Evolutionary conservation across 2,888 invertebrate genomes (phyloP).

Genomic region (Nemoura dubitans): DNA sequence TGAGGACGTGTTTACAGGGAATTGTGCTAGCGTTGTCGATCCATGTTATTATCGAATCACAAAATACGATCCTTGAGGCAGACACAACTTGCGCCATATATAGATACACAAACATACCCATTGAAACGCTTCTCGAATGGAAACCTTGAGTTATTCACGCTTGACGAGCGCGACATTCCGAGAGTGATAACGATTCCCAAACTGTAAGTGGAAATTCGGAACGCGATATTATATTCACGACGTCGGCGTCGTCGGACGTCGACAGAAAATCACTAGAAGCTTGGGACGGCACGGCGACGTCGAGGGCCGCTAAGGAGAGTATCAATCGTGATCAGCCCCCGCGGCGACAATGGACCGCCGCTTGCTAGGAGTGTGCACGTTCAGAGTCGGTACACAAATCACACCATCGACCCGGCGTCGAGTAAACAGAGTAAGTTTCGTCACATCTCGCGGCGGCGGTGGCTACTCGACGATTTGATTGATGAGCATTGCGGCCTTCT

Average conservation of each 20-base stretch:
- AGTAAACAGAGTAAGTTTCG: neutral
- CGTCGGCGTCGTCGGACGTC: slow-evolving; percentile 17
- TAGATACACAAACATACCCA: neutral
- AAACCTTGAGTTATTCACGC: slow-evolving; percentile 13
- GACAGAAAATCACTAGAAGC: slow-evolving; percentile 23
- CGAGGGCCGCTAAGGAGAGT: slow-evolving; percentile 19
- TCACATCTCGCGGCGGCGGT: neutral
- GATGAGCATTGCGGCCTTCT: neutral
- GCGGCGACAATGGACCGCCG: slow-evolving; percentile 8
- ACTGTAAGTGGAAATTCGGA: slow-evolving; percentile 18
- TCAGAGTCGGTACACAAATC: neutral
- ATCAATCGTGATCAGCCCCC: slow-evolving; percentile 15
- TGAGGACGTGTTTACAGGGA: neutral
- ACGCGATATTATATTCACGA: slow-evolving; percentile 25
- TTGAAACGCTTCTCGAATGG: neutral
- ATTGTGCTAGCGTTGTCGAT: neutral
- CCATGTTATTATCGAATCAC: neutral
- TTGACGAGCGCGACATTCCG: neutral
- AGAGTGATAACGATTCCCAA: slow-evolving; percentile 22
- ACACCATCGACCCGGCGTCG: neutral
- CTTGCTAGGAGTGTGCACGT: neutral
- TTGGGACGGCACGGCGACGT: neutral
- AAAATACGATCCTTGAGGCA: neutral
- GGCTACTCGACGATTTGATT: neutral
- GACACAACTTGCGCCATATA: neutral